These are phyloP conservation scores for Silurus aristotelis DNA, from an alignment of 2,797 vertebrate species.

Conservation along the genomic window DNA sequence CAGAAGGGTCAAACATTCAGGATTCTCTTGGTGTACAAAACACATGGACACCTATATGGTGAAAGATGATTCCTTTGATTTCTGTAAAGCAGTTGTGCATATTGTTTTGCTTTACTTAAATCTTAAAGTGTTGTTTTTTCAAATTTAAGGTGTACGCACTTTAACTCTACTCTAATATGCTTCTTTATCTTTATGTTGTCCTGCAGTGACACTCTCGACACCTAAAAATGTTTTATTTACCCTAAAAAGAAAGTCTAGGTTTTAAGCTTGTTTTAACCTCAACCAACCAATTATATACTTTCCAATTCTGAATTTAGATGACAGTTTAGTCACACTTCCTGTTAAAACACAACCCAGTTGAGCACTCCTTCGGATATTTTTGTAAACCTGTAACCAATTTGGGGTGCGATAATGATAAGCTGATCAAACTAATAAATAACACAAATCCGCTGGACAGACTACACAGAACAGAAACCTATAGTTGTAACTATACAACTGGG, in stretches of 20 bases:
- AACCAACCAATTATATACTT: not conserved
- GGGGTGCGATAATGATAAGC: not conserved
- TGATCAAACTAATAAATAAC: not conserved
- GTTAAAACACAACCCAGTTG: not conserved
- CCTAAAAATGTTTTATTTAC: not conserved
- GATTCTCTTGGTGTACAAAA: not conserved
- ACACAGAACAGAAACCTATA: not conserved
- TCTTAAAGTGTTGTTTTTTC: not conserved
- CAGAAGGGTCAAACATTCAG: not conserved
- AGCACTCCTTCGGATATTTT: not conserved
- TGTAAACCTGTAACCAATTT: not conserved
- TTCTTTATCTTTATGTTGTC: not conserved
- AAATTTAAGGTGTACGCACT: not conserved
- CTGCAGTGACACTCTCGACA: not conserved
- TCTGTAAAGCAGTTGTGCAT: not conserved
- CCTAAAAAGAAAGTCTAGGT: not conserved
- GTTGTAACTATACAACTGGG: not conserved
- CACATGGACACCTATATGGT: not conserved
- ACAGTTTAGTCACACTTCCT: not conserved
- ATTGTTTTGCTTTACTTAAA: constrained; percentile 1
- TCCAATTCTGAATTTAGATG: not conserved
- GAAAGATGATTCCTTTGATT: not conserved
- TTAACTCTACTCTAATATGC: not conserved
- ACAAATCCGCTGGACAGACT: not conserved
- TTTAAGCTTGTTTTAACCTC: not conserved